Evolutionary conservation across 2,888 invertebrate genomes (phyloP).

Genomic region (Anorthoa munda): DNA sequence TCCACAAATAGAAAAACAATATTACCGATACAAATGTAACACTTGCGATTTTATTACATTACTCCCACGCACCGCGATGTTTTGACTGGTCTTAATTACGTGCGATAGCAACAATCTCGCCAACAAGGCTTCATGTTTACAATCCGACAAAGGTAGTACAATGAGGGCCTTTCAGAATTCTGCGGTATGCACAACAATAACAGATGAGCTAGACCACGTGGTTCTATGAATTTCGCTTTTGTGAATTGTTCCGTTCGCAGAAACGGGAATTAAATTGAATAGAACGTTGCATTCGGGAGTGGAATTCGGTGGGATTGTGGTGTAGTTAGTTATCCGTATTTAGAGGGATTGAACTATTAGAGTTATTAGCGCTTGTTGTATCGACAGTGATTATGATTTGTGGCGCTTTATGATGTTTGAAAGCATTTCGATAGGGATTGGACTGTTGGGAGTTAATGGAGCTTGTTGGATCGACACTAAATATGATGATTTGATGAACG

Average conservation of each 20-base stretch:
- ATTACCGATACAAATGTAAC: conserved; percentile 57
- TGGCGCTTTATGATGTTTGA: conserved; percentile 1
- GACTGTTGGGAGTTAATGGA: neutral
- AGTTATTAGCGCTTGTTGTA: conserved; percentile 7
- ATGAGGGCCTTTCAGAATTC: conserved; percentile 78
- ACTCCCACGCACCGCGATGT: conserved; percentile 58
- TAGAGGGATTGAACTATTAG: neutral
- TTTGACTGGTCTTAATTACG: conserved; percentile 77
- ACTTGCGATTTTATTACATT: conserved; percentile 59
- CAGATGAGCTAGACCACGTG: conserved; percentile 75
- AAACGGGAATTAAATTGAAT: conserved; percentile 54
- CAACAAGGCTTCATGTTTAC: conserved; percentile 72
- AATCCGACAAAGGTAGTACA: conserved; percentile 78
- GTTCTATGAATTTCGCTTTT: conserved; percentile 58
- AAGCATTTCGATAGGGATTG: neutral
- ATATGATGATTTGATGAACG: neutral
- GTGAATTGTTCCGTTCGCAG: conserved; percentile 56
- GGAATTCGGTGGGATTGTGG: conserved; percentile 20
- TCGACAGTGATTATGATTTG: conserved; percentile 2
- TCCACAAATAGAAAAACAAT: conserved; percentile 56
- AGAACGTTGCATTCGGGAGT: conserved; percentile 18
- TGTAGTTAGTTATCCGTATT: conserved; percentile 20
- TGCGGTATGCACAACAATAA: conserved; percentile 82
- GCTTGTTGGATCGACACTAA: neutral
- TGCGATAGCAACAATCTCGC: conserved; percentile 69